Conservation (phyloP, 2,888 invertebrate species). For the Deilephila elpenor region DNA sequence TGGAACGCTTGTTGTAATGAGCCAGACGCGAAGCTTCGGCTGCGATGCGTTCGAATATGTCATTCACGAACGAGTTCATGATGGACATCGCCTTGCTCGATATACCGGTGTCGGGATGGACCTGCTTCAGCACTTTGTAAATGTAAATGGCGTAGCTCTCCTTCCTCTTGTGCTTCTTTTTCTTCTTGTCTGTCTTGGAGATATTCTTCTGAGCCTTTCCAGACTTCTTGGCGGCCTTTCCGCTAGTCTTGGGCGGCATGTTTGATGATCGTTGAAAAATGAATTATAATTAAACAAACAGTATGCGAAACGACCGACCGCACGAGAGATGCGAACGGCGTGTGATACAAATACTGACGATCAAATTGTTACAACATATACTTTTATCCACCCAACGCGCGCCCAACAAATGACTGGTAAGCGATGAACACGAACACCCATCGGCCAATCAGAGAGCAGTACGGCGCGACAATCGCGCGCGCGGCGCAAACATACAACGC, state of each 20-base stretch:
- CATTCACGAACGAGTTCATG: constrained; percentile 38
- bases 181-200: constrained; percentile 84
- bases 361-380: too few species aligned
- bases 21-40: constrained; percentile 17
- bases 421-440: too few species aligned
- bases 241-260: constrained; percentile 67
- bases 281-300: too few species aligned
- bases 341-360: too few species aligned
- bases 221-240: constrained; percentile 75
- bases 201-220: constrained; percentile 85
- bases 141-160: constrained; percentile 85
- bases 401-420: too few species aligned
- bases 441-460: too few species aligned
- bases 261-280: too few species aligned
- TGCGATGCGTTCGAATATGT: constrained; percentile 24
- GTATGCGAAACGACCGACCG: too few species aligned
- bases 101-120: constrained; percentile 85
- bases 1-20: constrained; percentile 59
- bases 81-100: constrained; percentile 86
- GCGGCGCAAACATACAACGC: too few species aligned
- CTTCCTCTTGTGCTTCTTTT: constrained; percentile 83
- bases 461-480: too few species aligned
- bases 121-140: constrained; percentile 87
- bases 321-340: too few species aligned
- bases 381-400: too few species aligned